Conservation (phyloP, 2,888 invertebrate genomes). For the Phoenoteleia sp. region DNA sequence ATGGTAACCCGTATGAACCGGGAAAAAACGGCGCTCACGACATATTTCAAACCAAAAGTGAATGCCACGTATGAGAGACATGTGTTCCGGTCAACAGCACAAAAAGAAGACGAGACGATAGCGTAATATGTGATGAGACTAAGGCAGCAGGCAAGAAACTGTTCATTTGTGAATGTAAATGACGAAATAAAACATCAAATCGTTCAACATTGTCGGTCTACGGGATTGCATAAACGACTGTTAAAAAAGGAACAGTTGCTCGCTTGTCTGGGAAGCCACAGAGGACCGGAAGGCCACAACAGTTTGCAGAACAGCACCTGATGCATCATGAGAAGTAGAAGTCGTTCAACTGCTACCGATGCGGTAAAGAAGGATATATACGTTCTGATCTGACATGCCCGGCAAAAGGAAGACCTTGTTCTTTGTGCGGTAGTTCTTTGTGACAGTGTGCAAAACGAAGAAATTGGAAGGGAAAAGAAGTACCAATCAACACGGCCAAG, state of each 20-base stretch:
- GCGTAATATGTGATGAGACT: slow-evolving; percentile 77
- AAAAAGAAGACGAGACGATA: slow-evolving; percentile 77
- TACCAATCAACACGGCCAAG: not conserved
- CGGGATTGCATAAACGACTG: slow-evolving; percentile 61
- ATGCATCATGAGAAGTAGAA: not conserved
- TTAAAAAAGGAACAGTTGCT: slow-evolving; percentile 41
- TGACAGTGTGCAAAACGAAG: not conserved
- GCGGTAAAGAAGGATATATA: not conserved
- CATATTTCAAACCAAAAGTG: not conserved
- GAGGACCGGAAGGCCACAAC: not conserved
- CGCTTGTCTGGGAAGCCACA: not conserved
- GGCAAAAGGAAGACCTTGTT: not conserved
- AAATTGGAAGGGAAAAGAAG: not conserved
- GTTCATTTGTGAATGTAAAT: slow-evolving; percentile 68
- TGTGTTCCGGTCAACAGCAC: slow-evolving; percentile 77
- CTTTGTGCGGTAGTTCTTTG: not conserved
- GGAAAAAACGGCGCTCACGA: not conserved
- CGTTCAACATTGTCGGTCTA: slow-evolving; percentile 59
- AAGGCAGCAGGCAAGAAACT: slow-evolving; percentile 78
- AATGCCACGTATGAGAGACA: not conserved
- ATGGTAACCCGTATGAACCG: not conserved
- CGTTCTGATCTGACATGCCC: not conserved
- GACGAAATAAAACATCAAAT: slow-evolving; percentile 70
- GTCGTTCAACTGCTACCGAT: not conserved
- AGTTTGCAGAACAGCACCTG: not conserved